Base-by-base conservation (phyloP, 2,888 invertebrate species). In the Thymelicus lineola region DNA sequence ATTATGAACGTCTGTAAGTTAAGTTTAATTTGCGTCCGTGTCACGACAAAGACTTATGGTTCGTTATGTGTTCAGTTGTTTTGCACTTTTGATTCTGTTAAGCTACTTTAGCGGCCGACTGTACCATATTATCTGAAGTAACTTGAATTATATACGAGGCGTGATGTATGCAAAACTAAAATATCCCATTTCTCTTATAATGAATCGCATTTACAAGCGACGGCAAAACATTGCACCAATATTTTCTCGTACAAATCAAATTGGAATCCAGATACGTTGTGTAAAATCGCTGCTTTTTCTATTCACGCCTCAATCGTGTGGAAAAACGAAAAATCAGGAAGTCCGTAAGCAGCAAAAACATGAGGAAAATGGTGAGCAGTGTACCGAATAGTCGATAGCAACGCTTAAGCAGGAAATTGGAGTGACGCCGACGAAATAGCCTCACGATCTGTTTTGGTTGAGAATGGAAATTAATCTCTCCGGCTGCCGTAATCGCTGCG, bases 381-480 rank as follows among this genome's bases (percentile, higher is more conserved):
- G 63, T 63, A 63, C 62, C 57, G 62, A 57, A 61, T 48, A 69
- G 62, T 63, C 69, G 63, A 69, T 69, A 58, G 69, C 74, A 79
- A 77, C 78, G 79, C 81, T 84, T 82, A 82, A 80, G 79, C 83
- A 77, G 89, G 88, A 89, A 90, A 91, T 89, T 80, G 86, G 82
- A 79, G 82, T 83, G 86, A 85, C 82, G 82, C 82, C 83, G 83
- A 79, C 82, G 87, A 85, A 89, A 90, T 89, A 87, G 87, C 86
- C 84, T 84, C 88, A 86, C 89, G 89, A 88, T 86, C 89, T 86
- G 85, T 88, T 88, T 86, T 82, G 88, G 87, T 85, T 84, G 85
- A 87, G 89, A 89, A 91, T 91, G 90, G 87, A 90, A 91, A 90
- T 90, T 90, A 89, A 90, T 87, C 87, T 87, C 83, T 35, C 15